Percentiles rank a stretch among this genome's conserved stretches.
These are phyloP conservation scores for Gerris lacustris DNA, from an alignment of 2,888 invertebrate genomes.

Conservation along the genomic window DNA sequence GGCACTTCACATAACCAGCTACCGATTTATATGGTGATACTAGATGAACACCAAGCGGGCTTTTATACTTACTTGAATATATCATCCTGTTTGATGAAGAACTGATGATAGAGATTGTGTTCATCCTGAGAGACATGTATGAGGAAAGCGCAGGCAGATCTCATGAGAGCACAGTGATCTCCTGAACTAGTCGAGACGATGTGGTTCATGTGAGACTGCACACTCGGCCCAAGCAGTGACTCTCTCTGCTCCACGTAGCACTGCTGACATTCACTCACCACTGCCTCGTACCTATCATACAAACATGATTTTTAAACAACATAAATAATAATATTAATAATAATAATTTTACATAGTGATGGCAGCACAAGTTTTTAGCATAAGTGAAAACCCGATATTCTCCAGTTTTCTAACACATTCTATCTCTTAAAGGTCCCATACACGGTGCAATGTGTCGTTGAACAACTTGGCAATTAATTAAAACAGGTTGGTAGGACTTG, in stretches of 20 bases:
- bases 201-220: slow-evolving; percentile 53
- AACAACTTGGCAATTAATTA: no score
- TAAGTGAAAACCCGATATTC: no score
- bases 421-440: no score
- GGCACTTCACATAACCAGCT: no score
- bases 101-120: slow-evolving; percentile 77
- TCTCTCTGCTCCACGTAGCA: slow-evolving; percentile 65
- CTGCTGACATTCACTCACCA: slow-evolving; percentile 67
- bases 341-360: slow-evolving; percentile 18
- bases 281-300: slow-evolving; percentile 48
- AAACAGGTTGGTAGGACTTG: no score
- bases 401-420: no score
- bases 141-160: slow-evolving; percentile 79
- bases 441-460: no score
- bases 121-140: slow-evolving; percentile 93
- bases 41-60: no score
- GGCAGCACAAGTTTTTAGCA: slow-evolving; percentile 10
- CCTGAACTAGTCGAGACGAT: slow-evolving; percentile 44
- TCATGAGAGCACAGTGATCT: slow-evolving; percentile 71
- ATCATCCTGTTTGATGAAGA: slow-evolving; percentile 59
- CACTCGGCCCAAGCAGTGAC: slow-evolving; percentile 54
- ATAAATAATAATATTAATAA: slow-evolving; percentile 14
- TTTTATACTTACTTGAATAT: slow-evolving; percentile 47
- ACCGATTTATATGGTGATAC: no score
- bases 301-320: slow-evolving; percentile 2